Evolutionary conservation across 2,113 vertebrate genomes (phyloP), one percentile per base, ranked within the genome.

Genomic region (Forbesichthys agassizii): DNA sequence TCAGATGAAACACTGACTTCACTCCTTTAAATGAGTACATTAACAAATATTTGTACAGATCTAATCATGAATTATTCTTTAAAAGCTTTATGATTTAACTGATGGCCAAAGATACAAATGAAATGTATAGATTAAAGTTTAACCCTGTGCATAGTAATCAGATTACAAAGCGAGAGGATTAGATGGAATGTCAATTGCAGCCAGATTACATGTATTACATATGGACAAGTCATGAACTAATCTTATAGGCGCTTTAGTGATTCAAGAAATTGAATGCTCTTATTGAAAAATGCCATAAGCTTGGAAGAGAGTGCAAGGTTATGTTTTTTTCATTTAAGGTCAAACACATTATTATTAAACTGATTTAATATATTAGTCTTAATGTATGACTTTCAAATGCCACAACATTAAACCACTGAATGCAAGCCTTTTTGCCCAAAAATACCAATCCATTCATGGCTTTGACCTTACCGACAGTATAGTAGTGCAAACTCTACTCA

Each of bases 341-440:
- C 33, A 77, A 65, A 56, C 64, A 51, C n/a, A 63, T 48, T 42
- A 42, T 42, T 42, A 42, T 8, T 42, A 42, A 42, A 42, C 36
- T 42, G 36, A 42, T 42, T 42, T 42, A 42, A 42, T 6, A 42
- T 42, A 42, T 42, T 42, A 33, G 69, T 61, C 64, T 47, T 72
- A 66, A 64, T 64, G 64, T 64, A 56, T 63, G 57, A 67, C 62
- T 66, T 2, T 58, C 54, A 69, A 77, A 61, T 73, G n/a, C 52
- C 57, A 18, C 57, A 56, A 81, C 74, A 69, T 9, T 57, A 33
- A 68, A 73, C 52, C 57, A 64, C 49, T 68, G 78, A 79, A 74
- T 82, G 77, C 61, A 64, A 46, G 3, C 74, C 72, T 69, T 82
- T 78, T 80, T 80, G 73, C 52, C 57, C 51, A 52, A 63, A 63